A percentile compares a stretch with the other conserved stretches of the same genome.
phyloP scores from a whole-genome alignment of 2,888 invertebrate species.

The Teleogryllus oceanicus region DNA sequence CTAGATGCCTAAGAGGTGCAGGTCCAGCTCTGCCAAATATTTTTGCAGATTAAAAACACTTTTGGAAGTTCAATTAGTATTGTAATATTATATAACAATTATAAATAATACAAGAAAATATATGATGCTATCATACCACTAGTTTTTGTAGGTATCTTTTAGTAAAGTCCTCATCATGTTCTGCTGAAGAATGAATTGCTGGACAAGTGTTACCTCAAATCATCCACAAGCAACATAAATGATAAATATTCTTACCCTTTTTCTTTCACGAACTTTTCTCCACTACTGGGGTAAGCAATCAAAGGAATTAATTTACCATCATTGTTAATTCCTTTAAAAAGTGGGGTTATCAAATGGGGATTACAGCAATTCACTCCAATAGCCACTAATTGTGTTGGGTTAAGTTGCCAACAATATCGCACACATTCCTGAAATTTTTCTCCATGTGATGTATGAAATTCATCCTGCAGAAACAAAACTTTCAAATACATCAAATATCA shows the following conservation, averaged over 20 bases:
- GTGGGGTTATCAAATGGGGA: constrained; percentile 59
- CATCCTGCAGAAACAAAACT: constrained; percentile 48
- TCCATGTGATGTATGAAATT: constrained; percentile 67
- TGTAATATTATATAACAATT: too few species aligned
- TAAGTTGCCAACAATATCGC: constrained; percentile 44
- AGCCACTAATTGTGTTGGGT: constrained; percentile 48
- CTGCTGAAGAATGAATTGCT: too few species aligned
- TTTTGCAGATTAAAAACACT: too few species aligned
- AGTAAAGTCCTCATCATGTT: too few species aligned
- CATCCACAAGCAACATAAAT: too few species aligned
- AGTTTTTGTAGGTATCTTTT: too few species aligned
- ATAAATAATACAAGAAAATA: too few species aligned
- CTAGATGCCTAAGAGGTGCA: too few species aligned
- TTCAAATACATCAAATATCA: not conserved
- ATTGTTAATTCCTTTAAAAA: constrained; percentile 47
- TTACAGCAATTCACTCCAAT: constrained; percentile 86
- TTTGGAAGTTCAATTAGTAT: too few species aligned
- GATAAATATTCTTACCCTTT: constrained; percentile 34
- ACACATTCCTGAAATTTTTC: constrained; percentile 74
- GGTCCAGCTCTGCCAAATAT: too few species aligned
- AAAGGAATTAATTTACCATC: constrained; percentile 60
- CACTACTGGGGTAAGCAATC: constrained; percentile 90
- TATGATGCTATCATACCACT: too few species aligned
- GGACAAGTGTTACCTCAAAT: too few species aligned
- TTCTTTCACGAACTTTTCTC: constrained; percentile 69